phyloP scores from a whole-genome alignment of 2,797 vertebrate genomes.

The Takifugu rubripes region DNA sequence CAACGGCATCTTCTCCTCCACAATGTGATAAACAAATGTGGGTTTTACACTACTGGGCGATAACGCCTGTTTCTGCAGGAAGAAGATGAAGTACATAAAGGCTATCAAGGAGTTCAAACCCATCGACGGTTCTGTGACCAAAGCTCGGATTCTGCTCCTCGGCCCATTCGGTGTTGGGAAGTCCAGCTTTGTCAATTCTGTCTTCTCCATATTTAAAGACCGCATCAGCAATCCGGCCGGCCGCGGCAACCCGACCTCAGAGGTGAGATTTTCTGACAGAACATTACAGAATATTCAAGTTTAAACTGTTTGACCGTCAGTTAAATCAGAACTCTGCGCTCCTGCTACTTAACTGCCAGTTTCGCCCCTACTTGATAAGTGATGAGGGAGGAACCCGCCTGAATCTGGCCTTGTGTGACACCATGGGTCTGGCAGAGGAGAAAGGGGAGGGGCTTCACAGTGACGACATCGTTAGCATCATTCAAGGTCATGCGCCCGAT shows the following conservation, averaged over 20 bases:
- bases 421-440: slow-evolving; percentile 71
- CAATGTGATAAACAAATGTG: too few species aligned
- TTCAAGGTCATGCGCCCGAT: slow-evolving; percentile 63
- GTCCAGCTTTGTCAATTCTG: slow-evolving; percentile 73
- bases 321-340: not conserved
- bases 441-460: slow-evolving; percentile 52
- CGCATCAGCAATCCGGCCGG: slow-evolving; percentile 63
- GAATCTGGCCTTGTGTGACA: slow-evolving; percentile 68
- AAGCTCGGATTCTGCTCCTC: slow-evolving; percentile 49
- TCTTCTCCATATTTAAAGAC: slow-evolving; percentile 67
- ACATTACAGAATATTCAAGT: too few species aligned
- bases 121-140: slow-evolving; percentile 10
- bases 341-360: too few species aligned
- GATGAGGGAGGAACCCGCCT: slow-evolving; percentile 49
- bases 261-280: slow-evolving; percentile 34
- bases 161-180: slow-evolving; percentile 66
- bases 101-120: slow-evolving; percentile 38
- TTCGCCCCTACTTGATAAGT: slow-evolving; percentile 59
- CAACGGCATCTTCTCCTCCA: too few species aligned
- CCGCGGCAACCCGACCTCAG: slow-evolving; percentile 42
- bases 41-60: too few species aligned
- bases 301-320: too few species aligned
- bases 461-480: slow-evolving; percentile 59
- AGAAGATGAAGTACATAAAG: slow-evolving; percentile 30
- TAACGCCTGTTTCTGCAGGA: slow-evolving; percentile 30